These are phyloP conservation scores for Hassar affinis DNA, from an alignment of 2,113 vertebrate species.

Conservation along the genomic window DNA sequence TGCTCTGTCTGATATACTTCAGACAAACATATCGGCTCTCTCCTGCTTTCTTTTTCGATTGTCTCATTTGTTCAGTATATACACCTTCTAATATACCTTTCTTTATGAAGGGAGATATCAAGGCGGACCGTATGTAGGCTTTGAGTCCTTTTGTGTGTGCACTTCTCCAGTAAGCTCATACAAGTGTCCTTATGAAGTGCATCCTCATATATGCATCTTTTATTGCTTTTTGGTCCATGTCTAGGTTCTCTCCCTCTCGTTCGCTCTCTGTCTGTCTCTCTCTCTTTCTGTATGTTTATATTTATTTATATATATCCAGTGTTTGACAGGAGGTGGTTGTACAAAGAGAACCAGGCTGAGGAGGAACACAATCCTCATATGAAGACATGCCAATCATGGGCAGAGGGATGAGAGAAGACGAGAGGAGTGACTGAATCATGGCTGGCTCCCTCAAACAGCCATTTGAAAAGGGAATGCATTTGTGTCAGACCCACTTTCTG, in stretches of 20 bases:
- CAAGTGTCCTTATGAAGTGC: background rate
- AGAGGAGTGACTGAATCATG: slow-evolving; percentile 21
- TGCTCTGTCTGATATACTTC: slow-evolving; percentile 75
- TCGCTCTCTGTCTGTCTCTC: background rate
- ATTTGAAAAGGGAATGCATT: slow-evolving; percentile 70
- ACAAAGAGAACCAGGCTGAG: slow-evolving; percentile 58
- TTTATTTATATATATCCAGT: slow-evolving; percentile 55
- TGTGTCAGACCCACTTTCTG: slow-evolving; percentile 68
- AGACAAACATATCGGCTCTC: slow-evolving; percentile 65
- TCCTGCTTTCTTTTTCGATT: slow-evolving; percentile 41
- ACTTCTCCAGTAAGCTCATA: background rate
- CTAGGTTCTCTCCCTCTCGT: background rate
- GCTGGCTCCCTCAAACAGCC: slow-evolving; percentile 54
- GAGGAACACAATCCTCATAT: slow-evolving; percentile 69
- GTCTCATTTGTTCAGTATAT: slow-evolving; percentile 14
- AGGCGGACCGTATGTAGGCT: background rate
- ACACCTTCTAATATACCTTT: background rate
- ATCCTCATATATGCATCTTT: slow-evolving; percentile 9
- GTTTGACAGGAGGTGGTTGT: slow-evolving; percentile 65
- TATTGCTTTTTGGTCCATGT: background rate
- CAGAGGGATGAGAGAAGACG: slow-evolving; percentile 38
- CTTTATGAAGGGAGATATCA: background rate
- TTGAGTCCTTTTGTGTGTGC: background rate
- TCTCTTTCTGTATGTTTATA: slow-evolving; percentile 40
- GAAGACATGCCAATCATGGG: slow-evolving; percentile 72